A percentile compares a stretch with the other conserved stretches of the same genome.
phyloP scores from a whole-genome alignment of 2,797 vertebrate genomes.

The Ptychobarbus kaznakovi region DNA sequence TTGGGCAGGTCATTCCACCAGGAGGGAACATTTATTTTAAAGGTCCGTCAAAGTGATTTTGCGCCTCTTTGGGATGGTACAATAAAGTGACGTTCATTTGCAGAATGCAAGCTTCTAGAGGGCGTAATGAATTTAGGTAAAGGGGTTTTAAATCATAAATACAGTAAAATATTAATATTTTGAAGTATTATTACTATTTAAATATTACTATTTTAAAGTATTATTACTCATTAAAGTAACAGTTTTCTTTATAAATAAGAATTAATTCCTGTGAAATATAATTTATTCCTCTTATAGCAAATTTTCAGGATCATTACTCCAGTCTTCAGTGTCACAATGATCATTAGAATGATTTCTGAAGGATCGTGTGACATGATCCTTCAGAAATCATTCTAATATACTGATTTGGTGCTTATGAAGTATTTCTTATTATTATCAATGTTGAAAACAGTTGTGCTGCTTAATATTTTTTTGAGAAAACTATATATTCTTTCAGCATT shows the following conservation, averaged over 20 bases:
- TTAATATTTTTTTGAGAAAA: conserved; percentile 2
- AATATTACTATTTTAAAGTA: too few species aligned
- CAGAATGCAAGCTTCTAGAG: too few species aligned
- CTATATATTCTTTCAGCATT: background rate
- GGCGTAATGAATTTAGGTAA: too few species aligned
- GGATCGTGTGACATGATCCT: too few species aligned
- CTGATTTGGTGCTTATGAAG: background rate
- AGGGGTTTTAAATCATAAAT: background rate
- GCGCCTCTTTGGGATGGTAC: too few species aligned
- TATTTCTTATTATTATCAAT: background rate
- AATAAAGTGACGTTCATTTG: too few species aligned
- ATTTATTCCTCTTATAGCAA: background rate
- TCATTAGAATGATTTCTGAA: background rate
- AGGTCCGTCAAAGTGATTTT: too few species aligned
- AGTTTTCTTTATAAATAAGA: background rate
- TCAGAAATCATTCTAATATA: background rate
- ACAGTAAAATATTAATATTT: background rate
- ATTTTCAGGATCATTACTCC: background rate
- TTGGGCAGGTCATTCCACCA: too few species aligned
- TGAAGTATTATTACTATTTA: background rate
- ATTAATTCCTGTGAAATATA: background rate
- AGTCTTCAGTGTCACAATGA: background rate
- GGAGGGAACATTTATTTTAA: too few species aligned
- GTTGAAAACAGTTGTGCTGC: background rate
- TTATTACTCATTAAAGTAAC: background rate